Evolutionary conservation across 1,140 invertebrate species (phyloP), one percentile per base, ranked within the genome.

Genomic region (Mactra quadrangularis): DNA sequence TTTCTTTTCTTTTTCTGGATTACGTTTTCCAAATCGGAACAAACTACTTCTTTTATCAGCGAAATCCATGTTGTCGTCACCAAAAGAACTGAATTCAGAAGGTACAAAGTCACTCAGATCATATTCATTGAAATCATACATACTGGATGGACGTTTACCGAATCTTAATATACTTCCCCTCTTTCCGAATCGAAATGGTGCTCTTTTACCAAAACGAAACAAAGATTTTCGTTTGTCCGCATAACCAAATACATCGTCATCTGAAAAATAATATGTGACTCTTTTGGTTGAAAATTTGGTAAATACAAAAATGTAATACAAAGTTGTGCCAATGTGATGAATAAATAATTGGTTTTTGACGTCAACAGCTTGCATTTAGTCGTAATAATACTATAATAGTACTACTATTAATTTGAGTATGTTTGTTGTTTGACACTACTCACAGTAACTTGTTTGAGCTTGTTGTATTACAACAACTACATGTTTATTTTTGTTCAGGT

Each of bases 151-250:
- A 22, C 82, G 66, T 38, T 83, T 83, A 6, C 85, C 85, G 45
- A 86, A 86, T 47, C 85, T 68, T 41, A 86, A 75, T 1, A 86
- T 64, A 22, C 62, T 72, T 15, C 85, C 85, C 6, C 85, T 82
- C 60, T 86, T 86, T 15, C 85, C 85, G 60, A 84, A 86, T 6
- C 85, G 75, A 35, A 86, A 86, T 11, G 81, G 52, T 1, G 75
- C 52, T n/a, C 82, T 47, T 64, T 86, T 86, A 0, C 85, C 85
- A 41, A 86, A 86, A 25, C 85, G 66, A 55, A 86, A 84, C 2
- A 86, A 64, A 15, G 82, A 79, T 29, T 75, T 68, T 15, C 82
- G 47, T 72, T 86, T 86, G 22, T 76, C 76, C 11, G 70, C 11
- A n/a, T 55, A 55, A 4, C 45, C 45, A 19, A 68, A 17, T 38